Conservation (phyloP, 1,140 invertebrate genomes). For the Pachypeltis micranthus region DNA sequence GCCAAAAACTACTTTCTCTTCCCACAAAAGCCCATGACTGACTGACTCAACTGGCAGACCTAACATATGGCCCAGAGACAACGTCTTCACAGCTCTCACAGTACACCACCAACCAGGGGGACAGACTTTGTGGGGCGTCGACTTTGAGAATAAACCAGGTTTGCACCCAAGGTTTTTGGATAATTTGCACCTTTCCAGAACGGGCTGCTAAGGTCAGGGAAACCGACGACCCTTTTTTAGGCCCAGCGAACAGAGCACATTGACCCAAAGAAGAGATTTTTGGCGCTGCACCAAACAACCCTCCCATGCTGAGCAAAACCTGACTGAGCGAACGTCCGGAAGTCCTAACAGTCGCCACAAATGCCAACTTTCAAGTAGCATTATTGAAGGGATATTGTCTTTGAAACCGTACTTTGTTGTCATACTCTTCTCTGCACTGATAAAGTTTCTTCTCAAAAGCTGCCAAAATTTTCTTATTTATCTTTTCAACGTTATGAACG, state of each 20-base stretch:
- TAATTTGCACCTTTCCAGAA: too few relatives aligned
- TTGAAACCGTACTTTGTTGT: background rate
- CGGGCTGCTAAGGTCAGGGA: too few relatives aligned
- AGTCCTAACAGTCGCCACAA: background rate
- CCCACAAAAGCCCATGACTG: too few relatives aligned
- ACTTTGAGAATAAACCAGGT: too few relatives aligned
- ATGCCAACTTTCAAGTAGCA: background rate
- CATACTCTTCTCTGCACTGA: background rate
- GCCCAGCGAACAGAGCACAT: background rate
- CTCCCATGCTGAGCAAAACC: background rate
- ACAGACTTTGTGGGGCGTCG: too few relatives aligned
- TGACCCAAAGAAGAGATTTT: background rate
- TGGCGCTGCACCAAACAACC: background rate
- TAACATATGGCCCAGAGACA: too few relatives aligned
- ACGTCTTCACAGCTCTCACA: too few relatives aligned
- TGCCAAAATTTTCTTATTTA: background rate
- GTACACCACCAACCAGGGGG: too few relatives aligned
- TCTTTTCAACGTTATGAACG: background rate
- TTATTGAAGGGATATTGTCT: background rate
- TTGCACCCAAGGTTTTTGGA: too few relatives aligned
- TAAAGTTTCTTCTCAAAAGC: background rate
- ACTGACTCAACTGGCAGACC: too few relatives aligned
- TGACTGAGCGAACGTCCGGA: background rate
- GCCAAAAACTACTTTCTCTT: too few relatives aligned
- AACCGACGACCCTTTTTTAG: background rate